Evolutionary conservation across 2,888 invertebrate genomes (phyloP), one percentile per base, ranked within the genome.

Genomic region (Apocheima hispidaria): DNA sequence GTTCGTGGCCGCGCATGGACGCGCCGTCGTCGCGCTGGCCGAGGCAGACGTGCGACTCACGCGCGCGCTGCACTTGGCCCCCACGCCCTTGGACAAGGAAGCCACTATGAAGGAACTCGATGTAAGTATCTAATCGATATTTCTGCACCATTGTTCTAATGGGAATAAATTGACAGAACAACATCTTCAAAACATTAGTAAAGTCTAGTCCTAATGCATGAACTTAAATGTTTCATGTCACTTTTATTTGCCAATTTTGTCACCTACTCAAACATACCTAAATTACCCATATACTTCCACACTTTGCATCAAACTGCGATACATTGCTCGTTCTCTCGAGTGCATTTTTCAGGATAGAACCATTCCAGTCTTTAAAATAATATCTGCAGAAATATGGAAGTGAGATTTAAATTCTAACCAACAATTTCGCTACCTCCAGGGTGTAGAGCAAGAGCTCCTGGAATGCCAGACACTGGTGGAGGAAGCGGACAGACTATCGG

Each of bases 1-100:
- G 71, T 96, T 97, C 74, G 94, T 95, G 12, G 93, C 94, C 2
- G 95, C 95, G 12, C 97, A 97, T 61, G 95, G 95, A 4, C 94
- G 94, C 28, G 95, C 96, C 0, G 94, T 97, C 0, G 94, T 96
- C 10, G 94, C 95, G 2, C 83, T 97, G 20, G 95, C 95, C 0
- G 94, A 95, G 71, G 93, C 96, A 0, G 96, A 97, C 72, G 95
- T 96, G 0, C 91, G 95, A 35, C 86, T 97, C 14, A 96, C 96
- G 0, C 94, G 96, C 58, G 84, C 96, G 2, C 93, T 96, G 72
- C 95, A 95, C 71, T 88, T 96, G 1, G 88, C 94, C 0, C 92
- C 91, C 66, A 84, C 68, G 74, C 94, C 75, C 68, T 87, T 72
- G 69, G 94, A 83, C 77, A 91, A 80, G 72, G 87, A 46, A 62